Base-by-base conservation (phyloP, 1,140 invertebrate species). In the Diploscapter pachys region DNA sequence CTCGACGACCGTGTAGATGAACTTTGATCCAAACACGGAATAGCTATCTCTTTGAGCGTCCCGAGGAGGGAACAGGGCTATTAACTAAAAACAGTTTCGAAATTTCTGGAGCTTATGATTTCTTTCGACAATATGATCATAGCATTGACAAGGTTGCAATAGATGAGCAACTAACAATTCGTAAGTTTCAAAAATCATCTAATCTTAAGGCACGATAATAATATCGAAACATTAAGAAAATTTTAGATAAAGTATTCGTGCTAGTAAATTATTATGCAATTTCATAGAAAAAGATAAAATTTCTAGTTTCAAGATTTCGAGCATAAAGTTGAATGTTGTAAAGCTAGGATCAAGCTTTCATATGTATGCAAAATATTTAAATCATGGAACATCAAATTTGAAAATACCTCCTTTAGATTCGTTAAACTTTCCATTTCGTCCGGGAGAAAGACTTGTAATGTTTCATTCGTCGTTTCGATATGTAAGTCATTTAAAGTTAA, bases 41-140 rank as follows among this genome's bases (percentile, higher is more conserved):
- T 83, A 82, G 53, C 75, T 80, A 71, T 82, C 81, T 9, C 81
- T 53, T 63, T 83, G 73, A 31, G 81, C 77, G 66, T 82, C 81
- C 53, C 73, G 56, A 11, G 81, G 79, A 5, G 81, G 81, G 66
- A 82, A 82, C 49, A 82, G 73, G 64, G 62, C 56, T 31, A 82
- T 61, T 5, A 82, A 65, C 71, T 81, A 9, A 71, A 63, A 13
- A 53, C 48, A 4, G 4, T 71, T 3, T 73, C 59, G 13, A 48
- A 6, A 69, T 59, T 31, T 53, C 57, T 13, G 48, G 11, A 9
- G 8, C 11, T 9, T 65, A 66, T 72, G 67, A 73, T 71, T 50
- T 73, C 71, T 31, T 72, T 48, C 72, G 31, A 31, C 31, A 31
- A 31, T 31, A 31, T 31, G 31, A 31, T 31, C 31, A 31, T 31